A percentile compares a stretch with the other conserved stretches of the same genome.
These are phyloP conservation scores for Atherinosoma microstoma DNA, from an alignment of 2,797 vertebrate genomes.

Conservation along the genomic window DNA sequence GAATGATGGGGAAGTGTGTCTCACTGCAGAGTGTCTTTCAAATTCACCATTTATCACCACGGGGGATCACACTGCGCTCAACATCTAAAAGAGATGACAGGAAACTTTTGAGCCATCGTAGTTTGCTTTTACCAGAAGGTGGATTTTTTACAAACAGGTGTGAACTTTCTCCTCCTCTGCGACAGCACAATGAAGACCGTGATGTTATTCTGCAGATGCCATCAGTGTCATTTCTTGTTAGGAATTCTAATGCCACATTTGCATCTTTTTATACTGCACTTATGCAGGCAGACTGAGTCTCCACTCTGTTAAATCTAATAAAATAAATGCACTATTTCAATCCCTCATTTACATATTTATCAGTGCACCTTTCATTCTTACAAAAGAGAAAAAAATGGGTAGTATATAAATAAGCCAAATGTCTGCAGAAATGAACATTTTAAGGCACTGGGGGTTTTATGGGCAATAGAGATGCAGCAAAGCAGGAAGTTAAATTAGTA, in stretches of 20 bases:
- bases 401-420: too few species aligned
- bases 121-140: slow-evolving; percentile 24
- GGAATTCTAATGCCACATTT: slow-evolving; percentile 29
- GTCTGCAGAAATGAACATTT: background rate
- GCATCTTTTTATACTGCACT: slow-evolving; percentile 14
- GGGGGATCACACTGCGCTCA: slow-evolving; percentile 42
- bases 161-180: background rate
- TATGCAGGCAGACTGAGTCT: slow-evolving; percentile 22
- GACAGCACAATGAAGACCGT: slow-evolving; percentile 4
- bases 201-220: background rate
- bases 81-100: slow-evolving; percentile 4
- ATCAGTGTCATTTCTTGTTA: background rate
- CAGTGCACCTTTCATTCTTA: background rate
- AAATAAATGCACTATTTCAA: background rate
- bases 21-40: slow-evolving; percentile 36
- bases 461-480: background rate
- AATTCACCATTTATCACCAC: slow-evolving; percentile 43
- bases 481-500: background rate
- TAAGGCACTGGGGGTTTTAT: background rate
- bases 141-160: slow-evolving; percentile 19
- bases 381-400: background rate
- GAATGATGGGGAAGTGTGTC: slow-evolving; percentile 14
- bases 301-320: background rate
- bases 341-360: background rate
- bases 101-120: slow-evolving; percentile 28